These are phyloP conservation scores for Petaurus breviceps DNA, from an alignment of 2,113 vertebrate genomes.

Conservation along the genomic window DNA sequence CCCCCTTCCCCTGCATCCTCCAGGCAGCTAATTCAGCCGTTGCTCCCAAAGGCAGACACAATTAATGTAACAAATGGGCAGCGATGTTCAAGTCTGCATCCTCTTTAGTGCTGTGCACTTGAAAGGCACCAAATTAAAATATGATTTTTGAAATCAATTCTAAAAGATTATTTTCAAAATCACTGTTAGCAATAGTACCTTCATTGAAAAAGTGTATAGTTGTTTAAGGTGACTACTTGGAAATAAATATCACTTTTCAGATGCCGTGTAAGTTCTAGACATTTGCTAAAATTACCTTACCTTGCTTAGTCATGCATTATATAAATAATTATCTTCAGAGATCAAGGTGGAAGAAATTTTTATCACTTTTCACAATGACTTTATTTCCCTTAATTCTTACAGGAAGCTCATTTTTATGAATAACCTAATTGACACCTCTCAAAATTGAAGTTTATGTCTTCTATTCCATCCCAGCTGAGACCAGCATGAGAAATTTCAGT, in stretches of 20 bases:
- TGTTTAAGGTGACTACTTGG: conserved; percentile 34
- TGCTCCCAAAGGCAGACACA: neutral
- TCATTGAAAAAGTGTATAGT: conserved; percentile 16
- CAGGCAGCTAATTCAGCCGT: neutral
- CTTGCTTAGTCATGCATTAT: neutral
- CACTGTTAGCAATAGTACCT: neutral
- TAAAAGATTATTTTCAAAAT: conserved; percentile 1
- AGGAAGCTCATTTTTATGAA: neutral
- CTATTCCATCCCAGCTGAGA: neutral
- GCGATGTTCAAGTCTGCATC: neutral
- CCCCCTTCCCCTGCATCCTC: too few relatives aligned
- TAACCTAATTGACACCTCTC: neutral
- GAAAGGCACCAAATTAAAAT: neutral
- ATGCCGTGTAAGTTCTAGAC: conserved; percentile 31
- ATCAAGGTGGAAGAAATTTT: neutral
- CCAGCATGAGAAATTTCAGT: neutral
- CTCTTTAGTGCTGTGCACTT: neutral
- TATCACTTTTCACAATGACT: conserved; percentile 42
- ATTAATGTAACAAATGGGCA: neutral
- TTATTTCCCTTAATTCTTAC: conserved; percentile 6
- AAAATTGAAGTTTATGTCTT: neutral
- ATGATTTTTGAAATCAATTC: neutral
- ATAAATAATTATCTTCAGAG: conserved; percentile 20
- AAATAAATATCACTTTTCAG: neutral
- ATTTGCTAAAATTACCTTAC: conserved; percentile 10